Percentiles rank a stretch among this genome's conserved stretches.
Evolutionary conservation across 2,888 invertebrate genomes (phyloP).

Genomic region (Spisula subtruncata): DNA sequence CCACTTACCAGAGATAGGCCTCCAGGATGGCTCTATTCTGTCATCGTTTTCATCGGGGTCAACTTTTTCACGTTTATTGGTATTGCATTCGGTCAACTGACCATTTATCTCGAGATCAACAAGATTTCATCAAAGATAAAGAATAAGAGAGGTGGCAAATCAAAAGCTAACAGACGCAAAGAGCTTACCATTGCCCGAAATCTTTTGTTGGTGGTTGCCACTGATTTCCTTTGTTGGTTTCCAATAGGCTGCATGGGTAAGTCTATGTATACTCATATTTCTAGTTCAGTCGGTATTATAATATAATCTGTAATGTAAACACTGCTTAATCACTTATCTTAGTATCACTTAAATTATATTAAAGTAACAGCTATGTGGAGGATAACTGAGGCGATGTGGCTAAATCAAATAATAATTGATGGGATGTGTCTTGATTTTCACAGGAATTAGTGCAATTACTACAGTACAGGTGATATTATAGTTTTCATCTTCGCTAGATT

Average conservation of each 20-base stretch:
- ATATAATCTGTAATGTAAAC: no score
- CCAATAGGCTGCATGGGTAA: conserved; percentile 42
- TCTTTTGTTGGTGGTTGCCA: conserved; percentile 43
- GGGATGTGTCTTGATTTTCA: no score
- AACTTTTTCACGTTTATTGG: conserved; percentile 83
- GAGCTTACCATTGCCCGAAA: conserved; percentile 51
- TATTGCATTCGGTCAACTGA: conserved; percentile 82
- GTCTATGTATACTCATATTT: no score
- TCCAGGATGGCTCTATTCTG: conserved; percentile 86
- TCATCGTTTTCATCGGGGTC: conserved; percentile 83
- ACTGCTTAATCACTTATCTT: no score
- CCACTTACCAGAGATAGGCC: conserved; percentile 84
- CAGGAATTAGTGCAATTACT: no score
- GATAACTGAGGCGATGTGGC: no score
- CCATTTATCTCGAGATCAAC: conserved; percentile 82
- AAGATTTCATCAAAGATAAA: conserved; percentile 27
- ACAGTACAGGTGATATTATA: no score
- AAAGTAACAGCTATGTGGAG: no score
- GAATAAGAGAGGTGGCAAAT: background rate
- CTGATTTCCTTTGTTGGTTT: conserved; percentile 52
- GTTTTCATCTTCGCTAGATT: no score
- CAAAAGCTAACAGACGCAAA: conserved; percentile 15
- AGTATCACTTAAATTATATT: no score
- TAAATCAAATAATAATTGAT: no score
- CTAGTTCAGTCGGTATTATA: no score